These are phyloP conservation scores for Eulemur albifrons DNA, from an alignment of 2,797 vertebrate species.

Conservation along the genomic window DNA sequence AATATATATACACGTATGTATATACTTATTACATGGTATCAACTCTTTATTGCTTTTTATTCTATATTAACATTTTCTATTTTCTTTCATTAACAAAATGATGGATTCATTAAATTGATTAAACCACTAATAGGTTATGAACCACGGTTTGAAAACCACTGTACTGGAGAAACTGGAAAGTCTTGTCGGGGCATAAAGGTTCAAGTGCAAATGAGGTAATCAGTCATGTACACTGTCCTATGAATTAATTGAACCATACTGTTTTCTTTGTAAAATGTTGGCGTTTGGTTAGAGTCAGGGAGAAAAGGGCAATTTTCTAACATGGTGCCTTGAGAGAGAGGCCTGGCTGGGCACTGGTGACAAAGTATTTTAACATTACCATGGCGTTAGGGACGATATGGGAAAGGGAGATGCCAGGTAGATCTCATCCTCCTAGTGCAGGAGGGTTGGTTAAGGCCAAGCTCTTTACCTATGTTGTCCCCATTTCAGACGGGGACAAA, in stretches of 20 bases:
- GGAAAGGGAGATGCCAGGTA: neutral
- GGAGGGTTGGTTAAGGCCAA: neutral
- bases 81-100: slow-evolving; percentile 24
- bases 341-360: neutral
- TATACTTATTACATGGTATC: neutral
- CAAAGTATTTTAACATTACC: neutral
- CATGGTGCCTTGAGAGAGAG: neutral
- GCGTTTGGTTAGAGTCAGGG: neutral
- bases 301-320: neutral
- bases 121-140: neutral
- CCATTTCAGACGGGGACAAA: neutral
- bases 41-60: neutral
- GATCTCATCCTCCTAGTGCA: neutral
- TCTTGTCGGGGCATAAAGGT: neutral
- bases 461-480: neutral
- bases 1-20: neutral
- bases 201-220: neutral
- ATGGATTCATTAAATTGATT: neutral
- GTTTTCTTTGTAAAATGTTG: neutral
- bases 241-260: neutral
- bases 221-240: neutral
- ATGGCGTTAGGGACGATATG: neutral
- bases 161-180: neutral
- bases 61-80: neutral
- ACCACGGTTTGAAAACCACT: neutral